phyloP scores from a whole-genome alignment of 2,888 invertebrate species.

The Archips xylosteana region DNA sequence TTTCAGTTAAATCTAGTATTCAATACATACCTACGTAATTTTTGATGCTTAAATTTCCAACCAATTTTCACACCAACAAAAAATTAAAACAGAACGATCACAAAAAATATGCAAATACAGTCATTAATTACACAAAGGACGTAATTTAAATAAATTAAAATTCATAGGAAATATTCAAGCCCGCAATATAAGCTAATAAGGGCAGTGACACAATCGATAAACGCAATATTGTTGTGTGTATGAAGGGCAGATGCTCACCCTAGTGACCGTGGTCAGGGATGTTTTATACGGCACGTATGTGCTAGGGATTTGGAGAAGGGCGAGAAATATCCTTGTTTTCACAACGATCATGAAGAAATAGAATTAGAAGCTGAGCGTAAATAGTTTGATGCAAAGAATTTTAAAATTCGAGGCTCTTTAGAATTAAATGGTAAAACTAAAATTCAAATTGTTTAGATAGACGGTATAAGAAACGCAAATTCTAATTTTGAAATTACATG shows the following conservation, averaged over 20 bases:
- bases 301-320: constrained; percentile 8
- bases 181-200: constrained; percentile 40
- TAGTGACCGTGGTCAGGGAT: constrained; percentile 41
- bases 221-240: constrained; percentile 19
- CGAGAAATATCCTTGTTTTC: background rate
- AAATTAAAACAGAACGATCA: background rate
- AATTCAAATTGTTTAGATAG: too few species aligned
- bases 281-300: constrained; percentile 7
- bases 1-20: background rate
- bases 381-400: background rate
- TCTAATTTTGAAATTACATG: too few species aligned
- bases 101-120: constrained; percentile 5
- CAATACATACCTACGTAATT: background rate
- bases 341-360: background rate
- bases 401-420: background rate
- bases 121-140: constrained; percentile 9
- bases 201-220: constrained; percentile 39
- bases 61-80: background rate
- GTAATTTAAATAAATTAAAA: constrained; percentile 32
- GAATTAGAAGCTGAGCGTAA: background rate
- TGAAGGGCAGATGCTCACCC: constrained; percentile 35
- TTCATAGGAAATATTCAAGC: constrained; percentile 24
- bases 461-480: too few species aligned
- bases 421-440: too few species aligned
- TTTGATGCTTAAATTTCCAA: background rate